Percentiles rank a stretch among this genome's conserved stretches.
These are phyloP conservation scores for Malthinus seriepunctatus DNA, from an alignment of 2,888 invertebrate species.

Conservation along the genomic window DNA sequence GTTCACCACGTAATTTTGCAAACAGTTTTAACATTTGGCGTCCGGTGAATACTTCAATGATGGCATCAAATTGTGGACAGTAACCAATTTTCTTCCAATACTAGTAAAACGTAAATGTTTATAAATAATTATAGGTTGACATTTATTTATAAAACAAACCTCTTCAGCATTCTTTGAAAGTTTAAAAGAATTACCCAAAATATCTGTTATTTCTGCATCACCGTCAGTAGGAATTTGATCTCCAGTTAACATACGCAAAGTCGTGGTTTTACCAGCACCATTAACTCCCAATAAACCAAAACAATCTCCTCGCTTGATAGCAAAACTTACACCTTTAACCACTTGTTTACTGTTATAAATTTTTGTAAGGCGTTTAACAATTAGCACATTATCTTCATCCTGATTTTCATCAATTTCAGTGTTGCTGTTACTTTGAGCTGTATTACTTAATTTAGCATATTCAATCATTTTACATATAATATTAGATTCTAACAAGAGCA, in stretches of 20 bases:
- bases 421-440: constrained; percentile 36
- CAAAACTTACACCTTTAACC: constrained; percentile 64
- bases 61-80: constrained; percentile 87
- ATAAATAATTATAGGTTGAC: neutral
- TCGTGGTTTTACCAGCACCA: constrained; percentile 84
- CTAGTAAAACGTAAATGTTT: constrained; percentile 51
- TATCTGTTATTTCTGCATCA: constrained; percentile 5
- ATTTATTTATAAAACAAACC: neutral
- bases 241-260: constrained; percentile 82
- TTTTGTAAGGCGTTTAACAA: constrained; percentile 65
- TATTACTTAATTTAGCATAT: too few relatives aligned
- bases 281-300: constrained; percentile 86
- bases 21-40: constrained; percentile 72
- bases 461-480: neutral
- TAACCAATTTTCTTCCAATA: constrained; percentile 80
- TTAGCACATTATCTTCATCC: constrained; percentile 57
- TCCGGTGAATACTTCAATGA: constrained; percentile 78
- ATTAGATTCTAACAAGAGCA: constrained; percentile 18
- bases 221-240: constrained; percentile 50
- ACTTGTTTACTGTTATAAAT: too few relatives aligned
- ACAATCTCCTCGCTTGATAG: constrained; percentile 72
- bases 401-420: neutral
- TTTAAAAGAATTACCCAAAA: neutral
- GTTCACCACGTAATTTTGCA: constrained; percentile 73
- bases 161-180: constrained; percentile 12